A percentile compares a stretch with the other conserved stretches of the same genome.
Evolutionary conservation across 2,797 vertebrate species (phyloP).

Genomic region (Balearica regulorum): DNA sequence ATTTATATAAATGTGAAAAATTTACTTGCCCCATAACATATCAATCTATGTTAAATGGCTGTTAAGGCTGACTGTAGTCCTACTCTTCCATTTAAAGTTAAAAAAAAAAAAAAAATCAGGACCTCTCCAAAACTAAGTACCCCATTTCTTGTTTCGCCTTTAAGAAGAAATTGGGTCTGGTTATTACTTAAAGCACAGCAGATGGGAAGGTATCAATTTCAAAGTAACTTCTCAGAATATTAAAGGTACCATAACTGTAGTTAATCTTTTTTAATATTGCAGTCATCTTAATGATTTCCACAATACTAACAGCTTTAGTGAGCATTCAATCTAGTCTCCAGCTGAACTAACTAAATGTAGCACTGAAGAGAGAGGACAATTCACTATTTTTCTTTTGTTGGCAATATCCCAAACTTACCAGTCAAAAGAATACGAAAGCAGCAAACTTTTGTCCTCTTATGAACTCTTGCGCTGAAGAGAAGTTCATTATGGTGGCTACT

Average conservation of each 20-base stretch:
- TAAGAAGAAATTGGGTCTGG: neutral
- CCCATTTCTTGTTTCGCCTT: neutral
- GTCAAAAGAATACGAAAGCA: neutral
- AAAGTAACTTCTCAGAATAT: neutral
- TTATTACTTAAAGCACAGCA: neutral
- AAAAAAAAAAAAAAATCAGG: neutral
- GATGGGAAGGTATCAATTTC: neutral
- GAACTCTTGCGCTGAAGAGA: neutral
- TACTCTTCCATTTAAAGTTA: neutral
- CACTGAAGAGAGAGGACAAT: neutral
- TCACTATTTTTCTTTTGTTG: neutral
- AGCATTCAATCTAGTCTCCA: neutral
- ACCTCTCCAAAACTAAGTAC: neutral
- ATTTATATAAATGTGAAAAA: neutral
- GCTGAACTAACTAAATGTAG: neutral
- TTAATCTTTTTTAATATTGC: neutral
- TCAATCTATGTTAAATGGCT: neutral
- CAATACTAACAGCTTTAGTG: neutral
- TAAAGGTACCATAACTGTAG: neutral
- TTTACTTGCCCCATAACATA: neutral
- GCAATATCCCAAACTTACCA: neutral
- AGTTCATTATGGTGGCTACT: neutral
- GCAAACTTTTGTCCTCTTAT: neutral
- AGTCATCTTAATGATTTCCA: neutral
- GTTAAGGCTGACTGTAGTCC: neutral